Base-by-base conservation (phyloP, 2,797 vertebrate species). In the Malurus splendens region DNA sequence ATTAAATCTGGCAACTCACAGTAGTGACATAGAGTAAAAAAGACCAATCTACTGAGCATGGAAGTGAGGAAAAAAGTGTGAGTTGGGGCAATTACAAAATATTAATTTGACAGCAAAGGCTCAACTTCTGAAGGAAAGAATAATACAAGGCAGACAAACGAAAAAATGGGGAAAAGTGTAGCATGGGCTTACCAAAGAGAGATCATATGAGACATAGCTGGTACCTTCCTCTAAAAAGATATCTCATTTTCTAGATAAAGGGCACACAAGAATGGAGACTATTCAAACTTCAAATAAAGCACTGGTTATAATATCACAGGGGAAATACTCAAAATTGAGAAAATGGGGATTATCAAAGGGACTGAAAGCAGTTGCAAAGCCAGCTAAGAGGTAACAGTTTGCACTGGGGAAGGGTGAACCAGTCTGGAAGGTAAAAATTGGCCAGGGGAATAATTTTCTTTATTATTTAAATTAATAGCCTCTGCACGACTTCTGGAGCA, bases 401-500 rank as follows among this genome's bases (percentile, higher is more conserved):
- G 38, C 44, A 33, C 70, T 51, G n/a, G 44, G 44, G 44, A 92
- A 14, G 41, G 23, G 71, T 57, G 30, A 94, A 77, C 14, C 55
- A 59, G 30, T 28, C 61, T 59, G 60, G 41, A 77, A 82, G 59
- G 54, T 55, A 89, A 61, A 89, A 90, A 59, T 23, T 57, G 25
- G 30, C 80, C 61, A 74, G 30, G 55, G 80, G 59, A 91, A 83
- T 86, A 54, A 77, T 89, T 81, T 85, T 92, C 73, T 81, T 44
- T 92, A 75, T 90, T 87, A 89, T 85, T 92, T 87, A 90, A 89
- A 91, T 90, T 77, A 89, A 78, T 80, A 74, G 36, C 44, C 51
- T 89, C 80, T 83, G 52, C 11, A 16, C 61, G 66, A 72, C 65
- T 93, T 80, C 62, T 81, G 70, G 30, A 86, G 59, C 1, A 0